A percentile compares a stretch with the other conserved stretches of the same genome.
These are phyloP conservation scores for Eospalax fontanierii DNA, from an alignment of 2,797 vertebrate species.

Conservation along the genomic window DNA sequence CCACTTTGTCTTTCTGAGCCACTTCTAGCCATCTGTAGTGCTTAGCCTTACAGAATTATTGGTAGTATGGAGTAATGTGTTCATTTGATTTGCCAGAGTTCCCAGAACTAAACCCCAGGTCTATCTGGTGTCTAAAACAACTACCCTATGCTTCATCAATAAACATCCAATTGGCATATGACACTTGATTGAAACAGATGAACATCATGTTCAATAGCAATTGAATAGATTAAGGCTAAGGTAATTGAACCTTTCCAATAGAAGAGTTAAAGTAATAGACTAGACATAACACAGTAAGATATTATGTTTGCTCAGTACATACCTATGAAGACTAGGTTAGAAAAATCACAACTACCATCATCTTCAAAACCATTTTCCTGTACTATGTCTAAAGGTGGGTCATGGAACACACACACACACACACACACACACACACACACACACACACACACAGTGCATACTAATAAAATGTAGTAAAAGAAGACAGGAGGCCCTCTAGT, in stretches of 20 bases:
- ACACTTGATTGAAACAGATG: background rate
- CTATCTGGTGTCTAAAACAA: slow-evolving; percentile 20
- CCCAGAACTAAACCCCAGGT: background rate
- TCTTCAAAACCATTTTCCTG: background rate
- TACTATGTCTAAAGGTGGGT: background rate
- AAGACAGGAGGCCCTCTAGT: background rate
- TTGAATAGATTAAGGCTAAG: slow-evolving; percentile 65
- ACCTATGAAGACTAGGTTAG: background rate
- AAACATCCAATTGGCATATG: slow-evolving; percentile 26
- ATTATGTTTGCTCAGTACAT: background rate
- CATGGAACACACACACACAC: background rate
- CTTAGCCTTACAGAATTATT: background rate
- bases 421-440: background rate
- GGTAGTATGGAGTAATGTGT: background rate
- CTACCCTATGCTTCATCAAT: slow-evolving; percentile 3
- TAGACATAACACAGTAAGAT: background rate
- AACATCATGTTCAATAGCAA: slow-evolving; percentile 28
- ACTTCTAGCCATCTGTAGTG: background rate
- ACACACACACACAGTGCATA: background rate
- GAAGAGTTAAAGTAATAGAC: background rate
- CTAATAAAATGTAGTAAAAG: background rate
- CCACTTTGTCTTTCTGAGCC: background rate
- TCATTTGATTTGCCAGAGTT: slow-evolving; percentile 48
- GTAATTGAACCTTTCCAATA: slow-evolving; percentile 40
- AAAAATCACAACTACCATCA: background rate